A percentile compares a stretch with the other conserved stretches of the same genome.
phyloP scores from a whole-genome alignment of 2,113 vertebrate species.

The Paralichthys olivaceus region DNA sequence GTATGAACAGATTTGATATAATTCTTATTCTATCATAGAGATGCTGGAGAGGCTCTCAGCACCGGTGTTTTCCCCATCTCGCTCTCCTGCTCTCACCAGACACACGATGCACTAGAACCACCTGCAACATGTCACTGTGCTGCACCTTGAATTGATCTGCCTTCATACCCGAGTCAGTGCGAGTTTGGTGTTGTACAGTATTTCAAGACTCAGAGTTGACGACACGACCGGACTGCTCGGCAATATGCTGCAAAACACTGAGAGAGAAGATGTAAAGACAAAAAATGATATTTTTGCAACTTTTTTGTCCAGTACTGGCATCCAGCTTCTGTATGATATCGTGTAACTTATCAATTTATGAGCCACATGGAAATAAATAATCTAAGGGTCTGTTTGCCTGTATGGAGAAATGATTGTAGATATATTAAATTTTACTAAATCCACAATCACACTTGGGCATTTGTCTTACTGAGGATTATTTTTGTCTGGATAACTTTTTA shows the following conservation, averaged over 20 bases:
- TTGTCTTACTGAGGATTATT: background rate
- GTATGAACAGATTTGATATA: slow-evolving; percentile 21
- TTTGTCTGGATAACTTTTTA: background rate
- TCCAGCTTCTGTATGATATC: slow-evolving; percentile 78
- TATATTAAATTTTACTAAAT: slow-evolving; percentile 80
- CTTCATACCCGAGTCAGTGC: slow-evolving; percentile 6
- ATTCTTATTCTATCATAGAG: slow-evolving; percentile 3
- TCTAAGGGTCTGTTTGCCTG: slow-evolving; percentile 69
- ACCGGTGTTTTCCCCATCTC: background rate
- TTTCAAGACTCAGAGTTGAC: slow-evolving; percentile 11
- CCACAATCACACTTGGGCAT: slow-evolving; percentile 24
- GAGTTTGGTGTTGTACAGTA: background rate
- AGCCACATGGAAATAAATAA: slow-evolving; percentile 73
- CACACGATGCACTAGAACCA: background rate
- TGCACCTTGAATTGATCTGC: slow-evolving; percentile 11
- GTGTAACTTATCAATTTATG: slow-evolving; percentile 82
- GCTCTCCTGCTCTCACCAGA: slow-evolving; percentile 3
- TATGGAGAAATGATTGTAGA: slow-evolving; percentile 71
- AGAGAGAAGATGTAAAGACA: slow-evolving; percentile 69
- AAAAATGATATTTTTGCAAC: slow-evolving; percentile 79
- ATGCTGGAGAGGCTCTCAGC: background rate
- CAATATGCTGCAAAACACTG: slow-evolving; percentile 78
- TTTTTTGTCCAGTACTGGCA: slow-evolving; percentile 71
- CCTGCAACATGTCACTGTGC: slow-evolving; percentile 22
- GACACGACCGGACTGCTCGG: slow-evolving; percentile 49